A percentile compares a stretch with the other conserved stretches of the same genome.
Evolutionary conservation across 2,113 vertebrate genomes (phyloP).

Genomic region (Corynorhinus townsendii): DNA sequence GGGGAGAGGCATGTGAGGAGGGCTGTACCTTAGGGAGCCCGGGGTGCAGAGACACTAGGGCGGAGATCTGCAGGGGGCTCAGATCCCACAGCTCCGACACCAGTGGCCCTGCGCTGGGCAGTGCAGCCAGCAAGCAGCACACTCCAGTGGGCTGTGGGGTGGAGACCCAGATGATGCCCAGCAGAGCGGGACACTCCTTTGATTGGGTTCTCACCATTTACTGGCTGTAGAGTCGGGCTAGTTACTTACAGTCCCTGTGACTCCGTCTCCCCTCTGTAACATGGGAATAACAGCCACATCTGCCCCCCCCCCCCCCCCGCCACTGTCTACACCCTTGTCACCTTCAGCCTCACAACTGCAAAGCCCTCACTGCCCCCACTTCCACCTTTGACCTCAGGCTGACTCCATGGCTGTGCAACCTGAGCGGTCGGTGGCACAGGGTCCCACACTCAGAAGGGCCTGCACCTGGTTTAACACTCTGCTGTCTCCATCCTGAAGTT

Average conservation of each 20-base stretch:
- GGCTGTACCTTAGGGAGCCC: background rate
- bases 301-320: background rate
- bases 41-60: background rate
- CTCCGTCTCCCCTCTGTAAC: background rate
- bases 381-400: background rate
- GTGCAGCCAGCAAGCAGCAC: background rate
- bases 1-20: background rate
- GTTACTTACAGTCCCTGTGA: background rate
- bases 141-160: background rate
- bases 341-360: background rate
- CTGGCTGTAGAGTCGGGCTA: background rate
- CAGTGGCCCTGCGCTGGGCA: background rate
- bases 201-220: background rate
- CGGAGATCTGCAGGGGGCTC: background rate
- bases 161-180: background rate
- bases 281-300: background rate
- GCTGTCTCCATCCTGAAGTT: background rate
- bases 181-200: background rate
- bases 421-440: accelerated
- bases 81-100: background rate
- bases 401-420: background rate
- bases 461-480: background rate
- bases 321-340: no score
- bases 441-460: background rate
- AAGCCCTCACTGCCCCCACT: background rate